phyloP scores from a whole-genome alignment of 92 coral and sea anemone species.

The Isaurus tuberculatus region DNA sequence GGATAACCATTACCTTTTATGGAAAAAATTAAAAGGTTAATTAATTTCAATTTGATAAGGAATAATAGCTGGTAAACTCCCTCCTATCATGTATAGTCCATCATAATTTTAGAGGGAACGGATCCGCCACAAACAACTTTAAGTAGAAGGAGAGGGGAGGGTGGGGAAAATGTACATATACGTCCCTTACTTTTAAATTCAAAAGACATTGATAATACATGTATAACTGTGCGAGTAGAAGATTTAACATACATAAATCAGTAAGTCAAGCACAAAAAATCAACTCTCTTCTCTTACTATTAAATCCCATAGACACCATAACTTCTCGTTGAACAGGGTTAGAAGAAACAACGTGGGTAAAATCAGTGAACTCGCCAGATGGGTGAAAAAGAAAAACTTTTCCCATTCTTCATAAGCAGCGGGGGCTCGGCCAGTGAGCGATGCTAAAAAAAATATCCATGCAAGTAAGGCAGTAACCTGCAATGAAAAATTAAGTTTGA shows the following conservation, averaged over 20 bases:
- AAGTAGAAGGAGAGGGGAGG: no score
- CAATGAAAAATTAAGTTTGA: background rate
- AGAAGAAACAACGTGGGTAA: background rate
- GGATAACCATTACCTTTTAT: conserved; percentile 28
- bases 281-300: background rate
- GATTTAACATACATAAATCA: no score
- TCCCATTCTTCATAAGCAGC: background rate
- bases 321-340: background rate
- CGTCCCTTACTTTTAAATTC: conserved; percentile 7
- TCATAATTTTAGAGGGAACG: no score
- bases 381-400: background rate
- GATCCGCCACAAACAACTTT: no score
- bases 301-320: conserved; percentile 4
- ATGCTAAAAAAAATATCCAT: conserved; percentile 4
- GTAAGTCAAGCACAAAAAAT: no score
- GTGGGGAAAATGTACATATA: no score
- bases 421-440: background rate
- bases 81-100: no score
- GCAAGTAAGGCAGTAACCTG: conserved; percentile 18
- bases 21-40: background rate
- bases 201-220: no score
- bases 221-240: no score
- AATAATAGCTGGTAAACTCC: no score
- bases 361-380: background rate
- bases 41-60: no score